Base-by-base conservation (phyloP, 2,888 invertebrate genomes). In the Brachyopa scutellaris region DNA sequence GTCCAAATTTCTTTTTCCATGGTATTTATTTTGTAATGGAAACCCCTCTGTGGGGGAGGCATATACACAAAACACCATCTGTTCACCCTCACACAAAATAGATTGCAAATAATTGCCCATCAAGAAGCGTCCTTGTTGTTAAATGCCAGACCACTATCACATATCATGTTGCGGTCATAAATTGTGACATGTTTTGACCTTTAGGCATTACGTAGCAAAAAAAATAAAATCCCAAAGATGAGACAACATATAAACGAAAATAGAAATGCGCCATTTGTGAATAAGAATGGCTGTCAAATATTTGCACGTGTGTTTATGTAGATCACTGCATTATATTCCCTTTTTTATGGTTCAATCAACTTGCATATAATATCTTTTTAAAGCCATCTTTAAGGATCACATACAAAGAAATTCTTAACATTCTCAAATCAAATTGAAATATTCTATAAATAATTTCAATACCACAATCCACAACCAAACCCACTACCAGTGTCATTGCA, bases 31-130 rank as follows among this genome's bases (percentile, higher is more conserved):
- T 36, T 62, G 19, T 15, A 31, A 61, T 42, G 19, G 31, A 19
- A 40, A 51, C 13, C 36, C 6, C 8, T 7, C 11, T 33, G 38
- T 11, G 5, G 19, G 15, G 9, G 0, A 7, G 5, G 1, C 13
- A 9, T 2, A 13, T 1, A 38, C 11, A 19, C 11, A 47, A 21
- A 19, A 9, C 36, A 59, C 19, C 57, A 69, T 69, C 36, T 69
- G 69, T 49, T 57, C 17, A 9, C 69, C n/a, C 38, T 57, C 57
- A 5, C 45, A 36, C 15, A 13, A 53, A 67, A 55, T 55, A 17
- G 55, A 55, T 67, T 45, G 53, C 67, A 45, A 67, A 67, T 67
- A 55, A 45, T 67, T 45, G 55, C 67, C 57, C 45, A 57, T 47
- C 45, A 45, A 57, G 42, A 21, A 26, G 23, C 42, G 45, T 67